Evolutionary conservation across 92 coral and sea anemone species (phyloP).

Genomic region (Epizoanthus ramosus): DNA sequence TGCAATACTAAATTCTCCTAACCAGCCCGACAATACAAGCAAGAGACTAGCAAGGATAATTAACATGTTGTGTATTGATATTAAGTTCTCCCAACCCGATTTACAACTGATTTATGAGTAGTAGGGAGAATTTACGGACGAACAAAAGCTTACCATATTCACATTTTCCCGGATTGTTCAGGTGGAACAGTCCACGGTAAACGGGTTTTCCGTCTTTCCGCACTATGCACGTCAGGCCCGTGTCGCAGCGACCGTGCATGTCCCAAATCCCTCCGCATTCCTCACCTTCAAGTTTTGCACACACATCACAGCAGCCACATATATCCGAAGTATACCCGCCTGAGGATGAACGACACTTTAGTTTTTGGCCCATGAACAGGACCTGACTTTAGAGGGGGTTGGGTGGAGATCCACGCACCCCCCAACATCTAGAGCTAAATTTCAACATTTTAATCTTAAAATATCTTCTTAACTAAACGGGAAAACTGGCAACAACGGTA

Average conservation of each 20-base stretch:
- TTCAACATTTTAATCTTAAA: too few species aligned
- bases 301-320: slow-evolving; percentile 73
- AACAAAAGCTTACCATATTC: slow-evolving; percentile 52
- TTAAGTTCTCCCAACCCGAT: too few species aligned
- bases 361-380: background rate
- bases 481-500: too few species aligned
- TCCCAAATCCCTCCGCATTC: slow-evolving; percentile 64
- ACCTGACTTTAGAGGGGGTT: too few species aligned
- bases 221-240: slow-evolving; percentile 56
- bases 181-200: slow-evolving; percentile 6
- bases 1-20: too few species aligned
- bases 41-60: too few species aligned
- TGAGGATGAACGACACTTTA: background rate
- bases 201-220: slow-evolving; percentile 44
- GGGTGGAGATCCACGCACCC: too few species aligned
- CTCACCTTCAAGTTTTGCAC: slow-evolving; percentile 65
- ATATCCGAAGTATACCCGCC: slow-evolving; percentile 58
- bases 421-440: too few species aligned
- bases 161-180: slow-evolving; percentile 49
- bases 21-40: too few species aligned
- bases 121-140: background rate
- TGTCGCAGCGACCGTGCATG: slow-evolving; percentile 57
- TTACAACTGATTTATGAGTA: background rate
- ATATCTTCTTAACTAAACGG: too few species aligned
- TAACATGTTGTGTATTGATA: too few species aligned